Conservation (phyloP, 1,140 invertebrate genomes). For the Hesperophylax magnus region DNA sequence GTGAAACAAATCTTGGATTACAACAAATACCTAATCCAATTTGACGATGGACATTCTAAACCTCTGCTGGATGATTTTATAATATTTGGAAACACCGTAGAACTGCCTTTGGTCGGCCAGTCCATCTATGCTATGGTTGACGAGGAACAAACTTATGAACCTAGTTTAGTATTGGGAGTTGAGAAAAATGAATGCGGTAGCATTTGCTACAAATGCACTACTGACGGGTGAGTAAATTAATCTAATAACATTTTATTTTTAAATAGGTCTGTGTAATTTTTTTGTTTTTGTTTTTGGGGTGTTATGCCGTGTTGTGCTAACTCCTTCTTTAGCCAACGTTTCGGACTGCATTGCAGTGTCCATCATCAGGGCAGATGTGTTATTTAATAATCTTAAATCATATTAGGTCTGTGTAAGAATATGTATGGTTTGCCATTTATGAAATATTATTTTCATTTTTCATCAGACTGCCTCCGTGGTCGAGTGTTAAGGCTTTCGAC, state of each 20-base stretch:
- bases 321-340: too few species aligned
- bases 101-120: conserved; percentile 67
- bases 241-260: not conserved
- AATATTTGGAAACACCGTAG: conserved; percentile 69
- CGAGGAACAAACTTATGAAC: conserved; percentile 68
- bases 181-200: conserved; percentile 65
- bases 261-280: too few species aligned
- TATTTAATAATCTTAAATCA: too few species aligned
- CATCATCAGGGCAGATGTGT: too few species aligned
- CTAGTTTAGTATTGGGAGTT: conserved; percentile 64
- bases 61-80: conserved; percentile 73
- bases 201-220: conserved; percentile 67
- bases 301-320: too few species aligned
- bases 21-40: conserved; percentile 74
- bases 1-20: conserved; percentile 69
- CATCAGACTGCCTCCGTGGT: too few species aligned
- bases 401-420: too few species aligned
- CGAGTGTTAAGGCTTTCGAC: too few species aligned
- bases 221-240: conserved; percentile 63
- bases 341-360: too few species aligned
- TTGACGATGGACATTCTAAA: conserved; percentile 74
- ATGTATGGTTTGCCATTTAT: too few species aligned
- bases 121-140: conserved; percentile 69
- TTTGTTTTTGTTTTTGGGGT: too few species aligned
- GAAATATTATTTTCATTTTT: too few species aligned